Conservation (phyloP, 92 coral and sea anemone species). For the Phymanthus crucifer region DNA sequence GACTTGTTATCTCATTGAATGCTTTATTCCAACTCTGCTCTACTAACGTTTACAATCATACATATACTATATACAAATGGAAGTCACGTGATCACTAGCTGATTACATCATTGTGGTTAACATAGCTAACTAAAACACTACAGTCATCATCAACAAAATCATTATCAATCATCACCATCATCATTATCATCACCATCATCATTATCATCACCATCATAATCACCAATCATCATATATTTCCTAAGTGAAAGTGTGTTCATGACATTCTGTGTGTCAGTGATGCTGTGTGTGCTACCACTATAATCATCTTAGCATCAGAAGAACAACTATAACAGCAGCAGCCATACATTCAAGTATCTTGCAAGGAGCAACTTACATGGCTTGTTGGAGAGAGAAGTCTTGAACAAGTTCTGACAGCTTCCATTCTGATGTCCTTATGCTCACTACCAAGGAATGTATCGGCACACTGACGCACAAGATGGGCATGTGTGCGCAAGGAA, state of each 20-base stretch:
- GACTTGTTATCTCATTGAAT: neutral
- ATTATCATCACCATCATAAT: neutral
- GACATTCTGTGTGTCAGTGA: too few relatives aligned
- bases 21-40: too few relatives aligned
- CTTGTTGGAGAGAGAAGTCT: conserved; percentile 91
- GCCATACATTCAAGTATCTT: neutral
- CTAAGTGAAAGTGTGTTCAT: too few relatives aligned
- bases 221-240: neutral
- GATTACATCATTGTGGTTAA: too few relatives aligned
- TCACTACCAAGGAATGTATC: conserved; percentile 98
- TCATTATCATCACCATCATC: neutral
- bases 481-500: conserved; percentile 82
- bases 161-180: neutral
- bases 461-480: conserved; percentile 94
- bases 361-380: conserved; percentile 53
- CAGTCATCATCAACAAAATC: neutral
- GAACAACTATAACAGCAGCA: too few relatives aligned
- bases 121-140: neutral
- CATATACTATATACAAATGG: too few relatives aligned
- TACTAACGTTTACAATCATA: too few relatives aligned
- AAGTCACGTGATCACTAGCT: too few relatives aligned
- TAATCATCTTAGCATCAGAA: too few relatives aligned
- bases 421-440: conserved; percentile 96
- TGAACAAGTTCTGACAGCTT: conserved; percentile 97
- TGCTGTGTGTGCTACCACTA: too few relatives aligned